Conservation (phyloP, 2,113 vertebrate species). For the Microtus richardsoni region DNA sequence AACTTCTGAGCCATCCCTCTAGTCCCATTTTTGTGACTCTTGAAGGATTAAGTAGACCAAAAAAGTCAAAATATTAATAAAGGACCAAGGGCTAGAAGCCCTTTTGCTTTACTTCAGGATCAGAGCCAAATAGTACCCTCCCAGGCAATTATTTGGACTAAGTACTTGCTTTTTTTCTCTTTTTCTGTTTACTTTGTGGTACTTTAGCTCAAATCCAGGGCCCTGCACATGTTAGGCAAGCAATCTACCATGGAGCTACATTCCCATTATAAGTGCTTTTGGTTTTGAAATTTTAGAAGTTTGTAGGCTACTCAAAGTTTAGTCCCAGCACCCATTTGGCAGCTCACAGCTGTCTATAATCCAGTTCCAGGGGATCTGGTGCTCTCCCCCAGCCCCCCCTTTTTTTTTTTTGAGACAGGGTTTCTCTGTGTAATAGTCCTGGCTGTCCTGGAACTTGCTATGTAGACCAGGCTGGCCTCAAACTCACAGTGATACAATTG, state of each 20-base stretch:
- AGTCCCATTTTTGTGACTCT: slow-evolving; percentile 9
- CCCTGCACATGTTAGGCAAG: not conserved
- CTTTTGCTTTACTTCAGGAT: not conserved
- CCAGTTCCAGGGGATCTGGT: not conserved
- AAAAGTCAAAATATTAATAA: slow-evolving; percentile 34
- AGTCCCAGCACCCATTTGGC: not conserved
- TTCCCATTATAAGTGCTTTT: not conserved
- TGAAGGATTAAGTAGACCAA: slow-evolving; percentile 32
- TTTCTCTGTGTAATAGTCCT: not conserved
- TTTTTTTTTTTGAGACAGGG: not conserved
- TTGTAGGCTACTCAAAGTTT: not conserved
- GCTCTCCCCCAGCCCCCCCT: rapidly evolving
- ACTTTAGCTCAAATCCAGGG: not conserved
- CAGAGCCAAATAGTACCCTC: not conserved
- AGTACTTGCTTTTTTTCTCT: not conserved
- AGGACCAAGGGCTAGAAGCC: not conserved
- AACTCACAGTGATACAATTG: not conserved
- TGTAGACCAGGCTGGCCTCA: not conserved
- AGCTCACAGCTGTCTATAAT: not conserved
- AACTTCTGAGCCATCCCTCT: no score
- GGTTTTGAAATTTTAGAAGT: not conserved
- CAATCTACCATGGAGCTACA: not conserved
- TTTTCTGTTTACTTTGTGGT: not conserved
- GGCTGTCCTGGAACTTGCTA: not conserved
- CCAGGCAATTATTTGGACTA: not conserved